A percentile compares a stretch with the other conserved stretches of the same genome.
Evolutionary conservation across 2,888 invertebrate species (phyloP).

Genomic region (Calliopum simillimum): DNA sequence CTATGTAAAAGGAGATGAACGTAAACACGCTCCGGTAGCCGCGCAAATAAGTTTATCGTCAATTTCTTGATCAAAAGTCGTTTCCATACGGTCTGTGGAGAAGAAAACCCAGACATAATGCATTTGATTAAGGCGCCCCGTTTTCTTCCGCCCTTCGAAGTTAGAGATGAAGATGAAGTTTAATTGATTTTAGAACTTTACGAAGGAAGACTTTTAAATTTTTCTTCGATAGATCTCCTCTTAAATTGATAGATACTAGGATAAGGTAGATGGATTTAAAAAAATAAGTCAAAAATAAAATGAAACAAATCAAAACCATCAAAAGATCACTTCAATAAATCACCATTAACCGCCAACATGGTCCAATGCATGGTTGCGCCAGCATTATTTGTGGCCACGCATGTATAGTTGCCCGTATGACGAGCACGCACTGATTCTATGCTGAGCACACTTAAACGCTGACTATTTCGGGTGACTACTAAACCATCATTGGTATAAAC

Average conservation of each 20-base stretch:
- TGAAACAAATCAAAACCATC: slow-evolving; percentile 9
- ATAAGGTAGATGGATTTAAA: neutral
- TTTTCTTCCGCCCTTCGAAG: no score
- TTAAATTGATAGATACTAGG: neutral
- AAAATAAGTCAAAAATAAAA: slow-evolving; percentile 1
- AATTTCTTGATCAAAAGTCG: no score
- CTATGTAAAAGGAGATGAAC: no score
- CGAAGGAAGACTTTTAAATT: no score
- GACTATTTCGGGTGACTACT: slow-evolving; percentile 71
- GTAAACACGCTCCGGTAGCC: no score
- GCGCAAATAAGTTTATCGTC: no score
- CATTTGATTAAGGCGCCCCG: no score
- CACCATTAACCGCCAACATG: slow-evolving; percentile 73
- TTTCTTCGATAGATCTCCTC: no score
- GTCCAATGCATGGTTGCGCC: slow-evolving; percentile 71
- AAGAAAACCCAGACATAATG: no score
- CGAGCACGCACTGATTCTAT: slow-evolving; percentile 74
- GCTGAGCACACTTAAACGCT: slow-evolving; percentile 74
- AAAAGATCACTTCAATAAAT: slow-evolving; percentile 20
- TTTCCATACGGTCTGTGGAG: no score
- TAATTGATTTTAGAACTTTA: no score
- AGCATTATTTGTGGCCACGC: slow-evolving; percentile 73
- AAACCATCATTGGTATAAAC: slow-evolving; percentile 70
- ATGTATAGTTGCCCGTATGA: slow-evolving; percentile 75
- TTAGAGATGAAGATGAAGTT: no score